Base-by-base conservation (phyloP, 2,797 vertebrate genomes). In the Lutra lutra region DNA sequence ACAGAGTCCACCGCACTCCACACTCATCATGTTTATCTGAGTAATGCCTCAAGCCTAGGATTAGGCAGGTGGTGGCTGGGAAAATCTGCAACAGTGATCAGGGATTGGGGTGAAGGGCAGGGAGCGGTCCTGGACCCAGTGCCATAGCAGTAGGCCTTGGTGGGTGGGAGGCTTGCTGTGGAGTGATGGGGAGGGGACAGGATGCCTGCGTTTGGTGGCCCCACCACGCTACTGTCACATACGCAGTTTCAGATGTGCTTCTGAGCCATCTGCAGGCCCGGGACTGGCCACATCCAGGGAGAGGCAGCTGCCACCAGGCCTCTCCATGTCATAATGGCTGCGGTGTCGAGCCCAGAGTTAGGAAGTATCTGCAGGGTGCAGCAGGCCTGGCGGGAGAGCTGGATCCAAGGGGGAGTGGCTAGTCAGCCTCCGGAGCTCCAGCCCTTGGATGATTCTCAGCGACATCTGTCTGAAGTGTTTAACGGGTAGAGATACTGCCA, bases 21-120 rank as follows among this genome's bases (percentile, higher is more conserved):
- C 25, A 8, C 56, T 95, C 84, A 90, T 82, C 93, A 89, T 46
- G 78, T 86, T 92, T 83, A 88, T 68, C 40, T 84, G 73, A 40
- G 48, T 84, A 93, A 95, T 87, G 70, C 46, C 80, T 93, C 64
- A 94, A 93, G 77, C 7, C 46, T 32, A 83, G 60, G 48, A 72
- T 89, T 72, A 79, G 70, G 68, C 38, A 40, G 58, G 43, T 79
- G 18, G 23, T 60, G 14, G 43, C 64, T 89, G 68, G 40, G 73
- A 75, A 87, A 84, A 79, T 79, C 77, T 95, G 48, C 40, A 94
- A 4, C 40, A 54, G 77, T 70, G 72, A 92, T 56, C 60, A 83
- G 18, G n/a, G 35, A 3, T 2, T 20, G 4, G 38, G 56, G 38
- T 21, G 8, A 7, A 25, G 23, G 20, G 77, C 29, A 40, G 9